Base-by-base conservation (phyloP, 2,888 invertebrate species). In the Pyrgus malvae region DNA sequence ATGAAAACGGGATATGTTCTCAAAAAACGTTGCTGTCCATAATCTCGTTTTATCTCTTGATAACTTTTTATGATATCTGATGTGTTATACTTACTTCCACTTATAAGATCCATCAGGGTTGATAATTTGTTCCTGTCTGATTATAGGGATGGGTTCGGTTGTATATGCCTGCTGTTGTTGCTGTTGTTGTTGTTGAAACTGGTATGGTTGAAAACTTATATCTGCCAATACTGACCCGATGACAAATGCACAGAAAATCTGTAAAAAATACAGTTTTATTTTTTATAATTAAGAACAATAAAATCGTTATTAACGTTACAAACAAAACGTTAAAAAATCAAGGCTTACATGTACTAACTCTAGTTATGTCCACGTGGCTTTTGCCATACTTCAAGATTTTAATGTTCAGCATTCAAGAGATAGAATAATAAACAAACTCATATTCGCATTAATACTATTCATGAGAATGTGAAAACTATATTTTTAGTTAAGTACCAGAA, bases 101-200 rank as follows among this genome's bases (percentile, higher is more conserved):
- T 90, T 91, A 64, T 92, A 93, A 49, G 93, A 93, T 59, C 94
- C 94, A 76, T 94, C 94, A 23, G 92, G 92, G 67, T 94, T 94
- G 14, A 94, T 91, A 68, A 93, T 91, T 65, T 93, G 93, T 62
- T 94, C 93, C 74, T 94, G 94, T 51, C 92, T 78, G 41, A 94
- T 80, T 55, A 94, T 94, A 9, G 94, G 93, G 25, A 94, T 92
- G 0, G 92, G 92, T 59, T 93, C 93, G 2, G 91, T 91, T 0
- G 87, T 77, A 37, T 91, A 88, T 33, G 72, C 70, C 37, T 76
- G 79, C 31, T 79, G 17, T 14, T 37, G 37, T 19, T 71, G 72
- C n/a, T 68, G 69, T 12, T 74, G 74, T 40, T 76, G 76, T 16
- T 74, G 68, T 1, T 72, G 70, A 11, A 67, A 70, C 16, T 80